phyloP scores from a whole-genome alignment of 2,888 invertebrate species.

The Lasioglossum lativentre region DNA sequence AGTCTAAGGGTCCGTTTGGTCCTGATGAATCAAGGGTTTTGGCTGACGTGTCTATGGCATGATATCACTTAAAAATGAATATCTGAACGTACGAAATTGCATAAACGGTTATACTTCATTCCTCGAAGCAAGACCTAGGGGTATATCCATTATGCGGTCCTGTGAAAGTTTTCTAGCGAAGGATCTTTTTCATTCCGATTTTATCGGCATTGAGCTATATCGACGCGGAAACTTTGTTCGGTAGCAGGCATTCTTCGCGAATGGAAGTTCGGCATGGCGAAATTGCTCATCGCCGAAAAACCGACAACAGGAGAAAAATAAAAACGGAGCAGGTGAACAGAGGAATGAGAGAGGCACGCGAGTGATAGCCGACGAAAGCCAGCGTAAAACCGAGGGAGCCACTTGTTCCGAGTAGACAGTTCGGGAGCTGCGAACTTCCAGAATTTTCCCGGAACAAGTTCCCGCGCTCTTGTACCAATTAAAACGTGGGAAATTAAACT shows the following conservation, averaged over 20 bases:
- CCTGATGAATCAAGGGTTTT: no score
- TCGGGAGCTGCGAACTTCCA: slow-evolving; percentile 44
- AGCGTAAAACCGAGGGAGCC: slow-evolving; percentile 8
- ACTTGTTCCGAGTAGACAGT: slow-evolving; percentile 46
- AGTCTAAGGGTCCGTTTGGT: no score
- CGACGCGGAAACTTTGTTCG: slow-evolving; percentile 38
- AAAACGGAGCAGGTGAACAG: slow-evolving; percentile 26
- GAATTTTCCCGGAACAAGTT: slow-evolving; percentile 42
- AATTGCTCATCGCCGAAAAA: slow-evolving; percentile 37
- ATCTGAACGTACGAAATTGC: not conserved
- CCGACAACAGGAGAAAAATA: slow-evolving; percentile 35
- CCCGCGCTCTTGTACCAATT: slow-evolving; percentile 50
- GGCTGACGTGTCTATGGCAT: no score
- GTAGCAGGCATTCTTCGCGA: slow-evolving; percentile 3
- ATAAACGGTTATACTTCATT: not conserved
- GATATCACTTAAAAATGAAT: not conserved
- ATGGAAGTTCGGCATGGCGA: slow-evolving; percentile 28
- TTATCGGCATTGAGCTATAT: not conserved
- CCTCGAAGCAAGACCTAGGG: not conserved
- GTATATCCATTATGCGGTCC: not conserved
- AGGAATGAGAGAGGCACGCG: slow-evolving; percentile 25
- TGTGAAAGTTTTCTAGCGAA: not conserved
- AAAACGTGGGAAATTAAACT: slow-evolving; percentile 57
- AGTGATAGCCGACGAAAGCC: slow-evolving; percentile 22
- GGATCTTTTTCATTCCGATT: not conserved